phyloP scores from a whole-genome alignment of 2,888 invertebrate genomes.

The Phalera bucephala region DNA sequence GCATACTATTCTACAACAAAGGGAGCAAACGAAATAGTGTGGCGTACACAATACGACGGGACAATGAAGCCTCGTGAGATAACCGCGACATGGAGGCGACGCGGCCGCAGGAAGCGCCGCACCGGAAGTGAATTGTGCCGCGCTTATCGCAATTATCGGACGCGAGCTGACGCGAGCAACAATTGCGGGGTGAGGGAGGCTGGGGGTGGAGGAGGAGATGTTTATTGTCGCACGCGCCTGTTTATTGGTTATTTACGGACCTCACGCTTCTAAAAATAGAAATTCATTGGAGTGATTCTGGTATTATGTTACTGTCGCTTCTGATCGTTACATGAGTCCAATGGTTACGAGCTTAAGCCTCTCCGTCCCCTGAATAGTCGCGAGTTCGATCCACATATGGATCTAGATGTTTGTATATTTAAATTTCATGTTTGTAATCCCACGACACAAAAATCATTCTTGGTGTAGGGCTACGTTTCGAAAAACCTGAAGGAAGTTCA shows the following conservation, averaged over 20 bases:
- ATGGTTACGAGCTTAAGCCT: too few species aligned
- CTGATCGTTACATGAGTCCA: too few species aligned
- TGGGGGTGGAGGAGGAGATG: not conserved
- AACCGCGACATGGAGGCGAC: slow-evolving; percentile 6
- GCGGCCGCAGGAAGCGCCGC: slow-evolving; percentile 19
- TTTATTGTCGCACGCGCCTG: not conserved
- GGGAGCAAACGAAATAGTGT: not conserved
- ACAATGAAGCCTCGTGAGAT: slow-evolving; percentile 7
- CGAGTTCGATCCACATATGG: too few species aligned
- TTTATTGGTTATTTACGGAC: not conserved
- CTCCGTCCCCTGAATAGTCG: too few species aligned
- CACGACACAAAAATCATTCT: too few species aligned
- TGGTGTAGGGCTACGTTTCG: too few species aligned
- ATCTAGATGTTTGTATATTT: too few species aligned
- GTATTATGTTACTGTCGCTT: too few species aligned
- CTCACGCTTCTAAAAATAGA: too few species aligned
- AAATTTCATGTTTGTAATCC: too few species aligned
- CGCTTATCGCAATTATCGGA: slow-evolving; percentile 17
- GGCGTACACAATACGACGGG: not conserved
- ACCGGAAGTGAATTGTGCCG: slow-evolving; percentile 27
- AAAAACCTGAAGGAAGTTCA: too few species aligned
- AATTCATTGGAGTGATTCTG: too few species aligned
- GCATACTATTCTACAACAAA: not conserved
- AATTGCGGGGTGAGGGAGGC: slow-evolving; percentile 10
- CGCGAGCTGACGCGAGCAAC: slow-evolving; percentile 17